Evolutionary conservation across 2,113 vertebrate species (phyloP), one percentile per base, ranked within the genome.

Genomic region (Octodon degus): DNA sequence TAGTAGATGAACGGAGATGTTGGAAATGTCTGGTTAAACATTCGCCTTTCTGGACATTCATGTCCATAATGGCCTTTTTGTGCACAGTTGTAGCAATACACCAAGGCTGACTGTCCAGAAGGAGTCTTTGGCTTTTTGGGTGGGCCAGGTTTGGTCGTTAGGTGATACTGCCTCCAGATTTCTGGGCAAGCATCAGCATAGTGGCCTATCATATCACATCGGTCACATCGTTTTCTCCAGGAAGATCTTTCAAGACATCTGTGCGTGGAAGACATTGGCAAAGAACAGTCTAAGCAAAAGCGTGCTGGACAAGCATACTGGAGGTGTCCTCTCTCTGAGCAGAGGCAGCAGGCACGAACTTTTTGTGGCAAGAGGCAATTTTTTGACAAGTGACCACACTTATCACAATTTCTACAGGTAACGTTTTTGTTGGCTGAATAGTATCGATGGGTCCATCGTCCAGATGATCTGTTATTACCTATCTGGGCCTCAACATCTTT

Each of bases 131-230:
- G 96, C 2, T 94, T 96, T 95, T 97, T 97, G 86, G 99, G 98
- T 93, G 98, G 98, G 65, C 99, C 99, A 11, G 98, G 98, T 94
- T 97, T 98, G 27, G 98, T 98, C 99, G n/a, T n/a, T n/a, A n/a
- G n/a, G n/a, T n/a, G n/a, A n/a, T n/a, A n/a, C n/a, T n/a, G n/a
- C n/a, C n/a, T n/a, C n/a, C n/a, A n/a, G n/a, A n/a, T n/a, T n/a
- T n/a, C n/a, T n/a, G n/a, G n/a, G n/a, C n/a, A n/a, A n/a, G n/a
- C 99, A 27, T 99, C 99, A 92, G 98, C 98, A 76, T 99, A 99
- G 98, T 99, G 99, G 3, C 99, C 99, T 37, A 87, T 98, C 99
- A 99, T 99, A 90, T 97, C 92, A 91, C 99, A 99, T 94, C 99
- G 99, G 77, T 98, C 98, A 98, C 99, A 99, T 34, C 98, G 97